Percentiles rank a stretch among this genome's conserved stretches.
Conservation (phyloP, 2,797 vertebrate species). For the Scolopax bukidnonensis region DNA sequence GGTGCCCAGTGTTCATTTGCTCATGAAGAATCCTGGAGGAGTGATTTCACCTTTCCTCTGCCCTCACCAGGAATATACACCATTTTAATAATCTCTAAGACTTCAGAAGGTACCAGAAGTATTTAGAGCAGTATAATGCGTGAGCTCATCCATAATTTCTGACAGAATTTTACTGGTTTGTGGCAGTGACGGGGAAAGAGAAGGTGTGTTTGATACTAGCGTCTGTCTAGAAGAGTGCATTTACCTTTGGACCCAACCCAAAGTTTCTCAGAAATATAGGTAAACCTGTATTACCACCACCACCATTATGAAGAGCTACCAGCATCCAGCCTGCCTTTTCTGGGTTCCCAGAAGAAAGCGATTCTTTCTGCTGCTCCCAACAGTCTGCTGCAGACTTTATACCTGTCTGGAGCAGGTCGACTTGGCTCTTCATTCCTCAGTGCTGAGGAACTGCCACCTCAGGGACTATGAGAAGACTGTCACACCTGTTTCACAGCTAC, state of each 20-base stretch:
- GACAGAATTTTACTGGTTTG: background rate
- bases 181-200: background rate
- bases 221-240: background rate
- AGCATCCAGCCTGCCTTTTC: background rate
- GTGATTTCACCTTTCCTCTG: background rate
- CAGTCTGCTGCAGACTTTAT: background rate
- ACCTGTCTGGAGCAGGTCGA: rapidly evolving
- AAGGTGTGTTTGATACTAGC: background rate
- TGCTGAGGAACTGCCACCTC: background rate
- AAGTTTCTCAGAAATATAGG: background rate
- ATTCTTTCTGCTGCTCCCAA: background rate
- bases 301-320: background rate
- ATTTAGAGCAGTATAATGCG: background rate
- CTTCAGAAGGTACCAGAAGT: background rate
- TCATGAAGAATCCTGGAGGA: background rate
- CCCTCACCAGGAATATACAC: background rate
- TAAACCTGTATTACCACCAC: background rate
- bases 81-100: background rate
- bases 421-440: too few relatives aligned
- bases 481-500: background rate
- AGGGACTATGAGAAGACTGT: background rate
- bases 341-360: background rate
- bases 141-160: background rate
- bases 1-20: background rate
- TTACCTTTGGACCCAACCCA: background rate